Conservation (phyloP, 2,113 vertebrate genomes). For the Oreotrochilus melanogaster region DNA sequence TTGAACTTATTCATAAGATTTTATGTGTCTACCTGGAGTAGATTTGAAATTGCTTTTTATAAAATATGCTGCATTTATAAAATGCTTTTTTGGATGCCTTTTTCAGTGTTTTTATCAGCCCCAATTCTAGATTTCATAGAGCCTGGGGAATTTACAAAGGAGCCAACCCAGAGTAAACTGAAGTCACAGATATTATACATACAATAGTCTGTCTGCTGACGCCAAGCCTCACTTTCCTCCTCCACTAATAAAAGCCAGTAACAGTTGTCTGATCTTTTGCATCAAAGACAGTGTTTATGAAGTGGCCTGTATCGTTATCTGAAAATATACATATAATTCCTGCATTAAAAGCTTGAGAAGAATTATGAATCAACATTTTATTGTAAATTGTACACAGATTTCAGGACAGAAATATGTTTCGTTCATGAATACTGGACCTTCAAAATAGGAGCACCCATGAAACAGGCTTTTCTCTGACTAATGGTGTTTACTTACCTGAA, state of each 20-base stretch:
- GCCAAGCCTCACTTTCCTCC: slow-evolving; percentile 61
- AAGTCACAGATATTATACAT: slow-evolving; percentile 50
- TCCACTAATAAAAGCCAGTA: slow-evolving; percentile 69
- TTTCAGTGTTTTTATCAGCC: slow-evolving; percentile 71
- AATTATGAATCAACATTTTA: slow-evolving; percentile 61
- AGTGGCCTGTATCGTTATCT: slow-evolving; percentile 50
- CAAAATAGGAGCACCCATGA: background rate
- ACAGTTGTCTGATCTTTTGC: slow-evolving; percentile 67
- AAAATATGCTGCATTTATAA: slow-evolving; percentile 74
- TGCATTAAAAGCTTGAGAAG: slow-evolving; percentile 38
- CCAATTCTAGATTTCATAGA: slow-evolving; percentile 64
- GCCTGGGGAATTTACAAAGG: slow-evolving; percentile 70
- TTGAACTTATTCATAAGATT: slow-evolving; percentile 79
- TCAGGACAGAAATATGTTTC: background rate
- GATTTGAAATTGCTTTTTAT: slow-evolving; percentile 68
- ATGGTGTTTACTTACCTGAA: background rate
- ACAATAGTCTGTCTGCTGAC: slow-evolving; percentile 52
- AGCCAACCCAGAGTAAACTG: slow-evolving; percentile 56
- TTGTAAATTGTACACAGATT: slow-evolving; percentile 48
- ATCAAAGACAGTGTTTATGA: slow-evolving; percentile 77
- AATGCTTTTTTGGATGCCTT: slow-evolving; percentile 69
- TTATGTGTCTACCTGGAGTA: slow-evolving; percentile 76
- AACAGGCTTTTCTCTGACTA: background rate
- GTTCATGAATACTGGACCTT: slow-evolving; percentile 3
- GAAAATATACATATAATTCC: slow-evolving; percentile 38